A percentile compares a stretch with the other conserved stretches of the same genome.
phyloP scores from a whole-genome alignment of 2,888 invertebrate genomes.

The Lepeophtheirus nordmannii region DNA sequence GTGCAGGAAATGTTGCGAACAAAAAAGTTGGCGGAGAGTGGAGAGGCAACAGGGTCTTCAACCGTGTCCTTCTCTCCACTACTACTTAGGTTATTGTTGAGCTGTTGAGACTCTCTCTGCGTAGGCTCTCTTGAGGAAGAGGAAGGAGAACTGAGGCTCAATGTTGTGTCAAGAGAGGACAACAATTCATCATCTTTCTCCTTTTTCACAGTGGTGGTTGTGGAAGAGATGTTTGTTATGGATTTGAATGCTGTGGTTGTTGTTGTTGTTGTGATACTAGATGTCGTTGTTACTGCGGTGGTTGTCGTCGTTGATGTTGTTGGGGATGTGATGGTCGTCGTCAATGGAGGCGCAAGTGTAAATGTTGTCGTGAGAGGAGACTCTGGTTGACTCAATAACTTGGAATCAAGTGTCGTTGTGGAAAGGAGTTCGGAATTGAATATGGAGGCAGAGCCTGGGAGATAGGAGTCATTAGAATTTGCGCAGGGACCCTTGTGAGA shows the following conservation, averaged over 20 bases:
- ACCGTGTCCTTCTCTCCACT: too few relatives aligned
- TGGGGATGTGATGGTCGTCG: not conserved
- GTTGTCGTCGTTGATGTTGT: not conserved
- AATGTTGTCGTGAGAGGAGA: not conserved
- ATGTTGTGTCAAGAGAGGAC: too few relatives aligned
- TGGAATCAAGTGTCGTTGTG: too few relatives aligned
- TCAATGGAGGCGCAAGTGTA: not conserved
- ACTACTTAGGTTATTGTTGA: too few relatives aligned
- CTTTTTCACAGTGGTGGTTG: not conserved
- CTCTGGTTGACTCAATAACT: too few relatives aligned
- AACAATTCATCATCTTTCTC: too few relatives aligned
- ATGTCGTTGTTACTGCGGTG: not conserved
- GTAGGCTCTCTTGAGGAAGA: too few relatives aligned
- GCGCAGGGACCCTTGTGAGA: not conserved
- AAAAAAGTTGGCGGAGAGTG: not conserved
- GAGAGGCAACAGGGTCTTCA: not conserved
- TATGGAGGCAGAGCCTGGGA: too few relatives aligned
- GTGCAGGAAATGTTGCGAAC: conserved; percentile 5
- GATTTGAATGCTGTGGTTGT: not conserved
- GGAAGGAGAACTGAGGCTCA: too few relatives aligned
- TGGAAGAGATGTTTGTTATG: not conserved
- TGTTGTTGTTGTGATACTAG: not conserved
- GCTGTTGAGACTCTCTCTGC: too few relatives aligned
- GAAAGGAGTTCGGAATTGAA: too few relatives aligned
- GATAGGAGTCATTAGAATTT: too few relatives aligned